phyloP scores from a whole-genome alignment of 1,140 invertebrate genomes.

The Bombus affinis region DNA sequence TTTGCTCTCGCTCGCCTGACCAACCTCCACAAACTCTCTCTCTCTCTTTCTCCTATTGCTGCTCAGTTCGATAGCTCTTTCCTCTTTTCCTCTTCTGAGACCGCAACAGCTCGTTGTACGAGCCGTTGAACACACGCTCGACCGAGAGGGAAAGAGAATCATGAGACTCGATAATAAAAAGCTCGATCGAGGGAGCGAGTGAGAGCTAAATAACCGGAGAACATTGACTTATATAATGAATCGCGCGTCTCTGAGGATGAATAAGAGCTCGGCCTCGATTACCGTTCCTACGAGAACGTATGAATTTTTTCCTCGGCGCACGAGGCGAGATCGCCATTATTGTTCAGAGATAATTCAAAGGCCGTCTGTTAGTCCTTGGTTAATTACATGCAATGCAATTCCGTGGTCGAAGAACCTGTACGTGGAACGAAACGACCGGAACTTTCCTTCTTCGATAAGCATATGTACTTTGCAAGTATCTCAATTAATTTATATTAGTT shows the following conservation, averaged over 20 bases:
- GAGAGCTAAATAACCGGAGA: slow-evolving; percentile 28
- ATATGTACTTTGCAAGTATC: background rate
- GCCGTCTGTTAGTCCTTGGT: slow-evolving; percentile 16
- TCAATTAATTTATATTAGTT: background rate
- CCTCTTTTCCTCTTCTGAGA: background rate
- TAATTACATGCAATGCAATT: slow-evolving; percentile 17
- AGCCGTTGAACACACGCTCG: background rate
- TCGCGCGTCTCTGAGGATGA: slow-evolving; percentile 20
- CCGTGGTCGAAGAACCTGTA: background rate
- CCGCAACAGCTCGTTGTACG: background rate
- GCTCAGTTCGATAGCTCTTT: background rate
- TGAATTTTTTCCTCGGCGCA: slow-evolving; percentile 25
- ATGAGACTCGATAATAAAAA: background rate
- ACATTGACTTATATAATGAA: slow-evolving; percentile 64
- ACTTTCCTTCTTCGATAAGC: background rate
- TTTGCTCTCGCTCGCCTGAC: slow-evolving; percentile 56
- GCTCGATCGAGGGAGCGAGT: background rate
- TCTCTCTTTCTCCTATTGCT: background rate
- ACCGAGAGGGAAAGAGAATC: background rate
- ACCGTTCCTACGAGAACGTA: slow-evolving; percentile 28
- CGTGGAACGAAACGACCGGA: slow-evolving; percentile 6
- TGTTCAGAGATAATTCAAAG: slow-evolving; percentile 53
- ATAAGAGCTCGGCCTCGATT: slow-evolving; percentile 54
- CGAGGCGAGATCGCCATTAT: slow-evolving; percentile 58
- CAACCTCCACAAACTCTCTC: background rate